These are phyloP conservation scores for Drosophila ezoana DNA, from an alignment of 2,888 invertebrate genomes.

Conservation along the genomic window DNA sequence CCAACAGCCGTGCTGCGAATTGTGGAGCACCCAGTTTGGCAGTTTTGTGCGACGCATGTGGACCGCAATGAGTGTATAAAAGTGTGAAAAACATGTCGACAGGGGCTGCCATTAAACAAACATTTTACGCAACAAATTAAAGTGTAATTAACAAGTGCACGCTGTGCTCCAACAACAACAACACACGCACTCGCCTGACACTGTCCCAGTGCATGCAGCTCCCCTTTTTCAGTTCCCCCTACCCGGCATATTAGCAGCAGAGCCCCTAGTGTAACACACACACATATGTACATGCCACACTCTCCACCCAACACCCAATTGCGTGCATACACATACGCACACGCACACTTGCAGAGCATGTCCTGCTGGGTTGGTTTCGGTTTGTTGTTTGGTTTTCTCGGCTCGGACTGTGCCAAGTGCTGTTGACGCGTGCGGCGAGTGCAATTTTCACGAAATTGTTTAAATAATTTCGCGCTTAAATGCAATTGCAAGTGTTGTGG, in stretches of 20 bases:
- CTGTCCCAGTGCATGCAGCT: conserved; percentile 5
- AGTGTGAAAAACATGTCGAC: conserved; percentile 77
- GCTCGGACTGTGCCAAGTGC: conserved; percentile 70
- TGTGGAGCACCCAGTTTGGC: conserved; percentile 6
- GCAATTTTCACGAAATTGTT: conserved; percentile 79
- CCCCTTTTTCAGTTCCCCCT: neutral
- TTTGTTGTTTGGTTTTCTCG: conserved; percentile 54
- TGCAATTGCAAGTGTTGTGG: conserved; percentile 69
- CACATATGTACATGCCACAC: conserved; percentile 14
- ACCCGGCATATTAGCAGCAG: conserved; percentile 68
- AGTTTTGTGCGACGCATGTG: conserved; percentile 47
- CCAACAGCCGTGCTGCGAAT: conserved; percentile 5
- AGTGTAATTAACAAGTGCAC: conserved; percentile 80
- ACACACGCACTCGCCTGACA: conserved; percentile 22
- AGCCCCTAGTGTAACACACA: conserved; percentile 35
- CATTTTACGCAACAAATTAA: conserved; percentile 82
- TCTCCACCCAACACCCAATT: conserved; percentile 9
- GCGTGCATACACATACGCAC: conserved; percentile 12
- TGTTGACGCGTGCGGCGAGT: conserved; percentile 80
- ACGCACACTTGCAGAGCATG: conserved; percentile 18
- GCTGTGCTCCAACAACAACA: conserved; percentile 54
- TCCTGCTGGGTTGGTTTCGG: conserved; percentile 55
- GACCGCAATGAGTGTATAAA: conserved; percentile 73
- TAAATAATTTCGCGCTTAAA: conserved; percentile 80
- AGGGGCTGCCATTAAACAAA: conserved; percentile 76